These are phyloP conservation scores for Pseudomyrmex pallidus DNA, from an alignment of 1,140 invertebrate genomes.

Conservation along the genomic window DNA sequence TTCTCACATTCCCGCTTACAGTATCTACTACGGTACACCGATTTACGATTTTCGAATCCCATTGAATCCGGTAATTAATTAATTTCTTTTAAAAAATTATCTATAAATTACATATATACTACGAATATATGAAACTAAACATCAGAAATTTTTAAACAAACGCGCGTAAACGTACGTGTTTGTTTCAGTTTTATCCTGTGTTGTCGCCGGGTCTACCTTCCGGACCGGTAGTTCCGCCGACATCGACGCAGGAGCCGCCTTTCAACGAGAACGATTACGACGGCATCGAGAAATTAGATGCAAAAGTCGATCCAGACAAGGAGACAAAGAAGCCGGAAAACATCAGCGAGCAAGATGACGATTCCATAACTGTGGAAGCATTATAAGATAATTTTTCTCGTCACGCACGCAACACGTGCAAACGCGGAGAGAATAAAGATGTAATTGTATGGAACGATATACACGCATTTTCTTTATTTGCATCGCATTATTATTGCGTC, in stretches of 20 bases:
- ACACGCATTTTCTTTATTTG: no score
- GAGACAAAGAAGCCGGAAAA: conserved; percentile 41
- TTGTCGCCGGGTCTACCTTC: conserved; percentile 19
- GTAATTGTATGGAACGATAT: neutral
- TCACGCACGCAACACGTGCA: neutral
- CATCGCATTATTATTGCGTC: no score
- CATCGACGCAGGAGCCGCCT: conserved; percentile 43
- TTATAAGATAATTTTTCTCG: conserved; percentile 33
- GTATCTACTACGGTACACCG: conserved; percentile 67
- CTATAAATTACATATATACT: neutral
- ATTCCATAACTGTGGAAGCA: conserved; percentile 74
- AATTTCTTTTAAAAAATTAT: neutral
- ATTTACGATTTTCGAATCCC: conserved; percentile 71
- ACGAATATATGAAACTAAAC: neutral
- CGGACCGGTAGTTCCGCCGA: conserved; percentile 37
- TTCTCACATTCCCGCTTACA: conserved; percentile 66
- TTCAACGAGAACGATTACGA: conserved; percentile 64
- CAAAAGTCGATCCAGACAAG: conserved; percentile 68
- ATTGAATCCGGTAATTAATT: conserved; percentile 67
- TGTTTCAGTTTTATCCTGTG: conserved; percentile 62
- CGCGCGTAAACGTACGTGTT: neutral
- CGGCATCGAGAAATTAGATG: conserved; percentile 76
- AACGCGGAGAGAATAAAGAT: neutral
- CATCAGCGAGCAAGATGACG: conserved; percentile 55
- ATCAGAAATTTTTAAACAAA: neutral